Evolutionary conservation across 1,140 invertebrate genomes (phyloP), one percentile per base, ranked within the genome.

Genomic region (Monomorium pharaonis): DNA sequence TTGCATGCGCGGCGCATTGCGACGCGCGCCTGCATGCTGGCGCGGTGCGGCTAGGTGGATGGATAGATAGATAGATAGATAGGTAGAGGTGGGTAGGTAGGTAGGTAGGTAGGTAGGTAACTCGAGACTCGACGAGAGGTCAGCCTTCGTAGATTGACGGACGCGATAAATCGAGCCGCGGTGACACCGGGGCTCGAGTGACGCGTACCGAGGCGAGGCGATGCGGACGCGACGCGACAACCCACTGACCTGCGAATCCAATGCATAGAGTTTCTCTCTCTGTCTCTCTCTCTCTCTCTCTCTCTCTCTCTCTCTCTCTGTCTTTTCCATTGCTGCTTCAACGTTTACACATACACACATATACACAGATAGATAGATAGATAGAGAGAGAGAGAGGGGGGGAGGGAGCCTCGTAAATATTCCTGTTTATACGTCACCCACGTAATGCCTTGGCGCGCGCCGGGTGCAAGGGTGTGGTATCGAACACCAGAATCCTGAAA

Each of bases 161-260:
- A 92, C 86, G 90, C 91, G 94, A 95, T 95, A 95, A 95, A 93
- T 92, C 92, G 92, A 90, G 89, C 88, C 86, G 65, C 78, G 83
- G 83, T 90, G 89, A 90, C 88, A 90, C 60, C 86, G 77, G 33
- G 78, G 84, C 86, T 74, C 76, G 85, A 87, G 88, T 91, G 91
- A 94, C 90, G 78, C 51, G 78, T 78, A 78, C 60, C 78, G 65
- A 81, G 37, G 24, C 60, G 60, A 60, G n/a, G 74, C 60, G 76
- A 65, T 7, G 76, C 33, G 65, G 14, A 83, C 67, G 86, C 92
- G 93, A 94, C 88, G 90, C 93, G 94, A 95, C 94, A 94, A 92
- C 94, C 90, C 94, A 94, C 93, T 95, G 94, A 94, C 94, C 94
- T 94, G 94, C 93, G 92, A 95, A 95, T 94, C 93, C 94, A 94